Base-by-base conservation (phyloP, 1,140 invertebrate genomes). In the Caenorhabditis brenneri region DNA sequence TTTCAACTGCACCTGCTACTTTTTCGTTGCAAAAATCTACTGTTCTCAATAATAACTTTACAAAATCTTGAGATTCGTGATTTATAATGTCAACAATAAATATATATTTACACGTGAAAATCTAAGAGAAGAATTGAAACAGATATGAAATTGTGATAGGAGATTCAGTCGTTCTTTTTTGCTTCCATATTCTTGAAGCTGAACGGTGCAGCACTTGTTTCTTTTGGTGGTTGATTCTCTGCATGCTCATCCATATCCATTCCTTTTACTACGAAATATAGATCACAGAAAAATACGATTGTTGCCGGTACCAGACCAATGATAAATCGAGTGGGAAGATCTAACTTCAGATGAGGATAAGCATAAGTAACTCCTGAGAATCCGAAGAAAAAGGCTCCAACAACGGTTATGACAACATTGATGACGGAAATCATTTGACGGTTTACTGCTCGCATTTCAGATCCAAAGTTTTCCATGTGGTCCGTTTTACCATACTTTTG, bases 211-310 rank as follows among this genome's bases (percentile, higher is more conserved):
- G 29, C 22, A 10, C 7, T 42, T 15, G n/a, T 3, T 42, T 74
- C 36, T 16, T 36, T 65, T 3, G 29, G 55, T 27, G 29, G 33
- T n/a, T 74, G 65, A 22, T 3, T 74, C 10, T 42, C 65, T 22
- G 58, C 48, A n/a, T 16, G n/a, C n/a, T 74, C 65, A 42, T 46
- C 65, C 65, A 74, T 74, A 42, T 88, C 86, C 89, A 90, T 90
- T 19, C 65, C 60, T 82, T 91, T 92, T 24, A 92, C 46, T 79
- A 92, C 86, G 85, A 92, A 92, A 82, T 92, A 92, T 4, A 92
- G 88, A 86, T 92, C 92, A 19, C 92, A 92, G 88, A 92, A 92
- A 84, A 92, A 92, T 5, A 92, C 91, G 69, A 92, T 85, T 24
- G 91, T 91, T 69, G 87, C 92, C 16, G 92, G 83, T 22, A 91